Evolutionary conservation across 2,113 vertebrate species (phyloP), one percentile per base, ranked within the genome.

Genomic region (Thunnus maccoyii): DNA sequence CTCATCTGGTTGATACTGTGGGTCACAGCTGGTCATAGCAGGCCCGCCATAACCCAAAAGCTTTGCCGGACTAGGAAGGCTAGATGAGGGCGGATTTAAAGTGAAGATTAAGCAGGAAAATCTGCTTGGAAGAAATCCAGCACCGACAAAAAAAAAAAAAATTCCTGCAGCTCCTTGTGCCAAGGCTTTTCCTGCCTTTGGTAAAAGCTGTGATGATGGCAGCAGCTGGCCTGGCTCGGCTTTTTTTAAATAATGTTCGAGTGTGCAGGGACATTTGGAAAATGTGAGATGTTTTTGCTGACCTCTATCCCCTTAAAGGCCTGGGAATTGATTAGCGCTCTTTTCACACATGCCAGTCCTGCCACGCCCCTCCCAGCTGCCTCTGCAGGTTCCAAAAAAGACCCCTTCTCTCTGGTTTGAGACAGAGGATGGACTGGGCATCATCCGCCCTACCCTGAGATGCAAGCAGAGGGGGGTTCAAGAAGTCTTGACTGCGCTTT

Each of bases 1-100:
- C 70, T 74, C 56, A 82, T 82, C 63, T 81, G 65, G 48, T 85
- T 54, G 75, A 86, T 68, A 50, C 48, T 84, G 41, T 76, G 51
- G 76, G 84, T 84, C 89, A 86, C 90, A 93, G 90, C 88, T 93
- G 85, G 81, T 83, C 85, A 69, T 20, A 51, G 78, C 61, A 62
- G 69, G 72, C 75, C 82, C 50, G 36, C 56, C 63, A 44, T 47
- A 69, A 87, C 88, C 86, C 66, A 50, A 22, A 79, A 85, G 91
- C 87, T 86, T 89, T 91, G 71, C 52, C 2, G 63, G 84, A 89
- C 83, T n/a, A 58, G 63, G 56, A 60, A 74, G 77, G 62, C 74
- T 71, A 88, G 86, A 90, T 92, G 86, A 93, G 82, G 84, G 70
- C 12, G 76, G 92, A 91, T 91, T 94, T 91, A 88, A 91, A 93